Percentiles rank a stretch among this genome's conserved stretches.
Conservation (phyloP, 2,888 invertebrate genomes). For the Vanessa cardui region DNA sequence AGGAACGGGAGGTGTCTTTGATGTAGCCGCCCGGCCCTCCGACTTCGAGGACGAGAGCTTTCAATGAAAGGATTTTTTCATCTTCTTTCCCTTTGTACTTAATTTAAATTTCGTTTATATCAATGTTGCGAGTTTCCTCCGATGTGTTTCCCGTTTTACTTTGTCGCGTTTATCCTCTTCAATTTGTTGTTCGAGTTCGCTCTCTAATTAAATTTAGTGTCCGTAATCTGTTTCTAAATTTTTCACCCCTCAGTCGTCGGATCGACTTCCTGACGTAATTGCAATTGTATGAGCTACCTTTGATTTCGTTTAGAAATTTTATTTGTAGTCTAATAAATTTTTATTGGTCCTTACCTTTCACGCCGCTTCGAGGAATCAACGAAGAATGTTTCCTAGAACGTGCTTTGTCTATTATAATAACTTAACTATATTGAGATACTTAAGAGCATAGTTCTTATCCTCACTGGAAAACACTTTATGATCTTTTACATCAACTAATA, state of each 20-base stretch:
- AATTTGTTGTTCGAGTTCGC: constrained; percentile 81
- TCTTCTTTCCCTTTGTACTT: constrained; percentile 83
- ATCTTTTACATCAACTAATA: no score
- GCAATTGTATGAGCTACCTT: constrained; percentile 78
- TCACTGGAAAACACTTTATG: background rate
- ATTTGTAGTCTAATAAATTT: constrained; percentile 58
- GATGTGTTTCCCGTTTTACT: constrained; percentile 82
- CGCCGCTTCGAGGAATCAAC: constrained; percentile 36
- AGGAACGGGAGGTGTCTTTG: constrained; percentile 78
- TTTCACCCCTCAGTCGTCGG: constrained; percentile 54
- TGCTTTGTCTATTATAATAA: constrained; percentile 19
- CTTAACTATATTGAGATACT: constrained; percentile 18
- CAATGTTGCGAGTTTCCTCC: constrained; percentile 82
- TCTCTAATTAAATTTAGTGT: constrained; percentile 82
- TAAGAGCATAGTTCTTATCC: constrained; percentile 17
- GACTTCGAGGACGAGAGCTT: constrained; percentile 80
- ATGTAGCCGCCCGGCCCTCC: constrained; percentile 80
- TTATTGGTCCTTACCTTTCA: constrained; percentile 62
- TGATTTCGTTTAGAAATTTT: constrained; percentile 60
- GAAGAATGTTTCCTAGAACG: constrained; percentile 28
- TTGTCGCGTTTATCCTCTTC: constrained; percentile 82
- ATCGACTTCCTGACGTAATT: constrained; percentile 69
- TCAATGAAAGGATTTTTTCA: constrained; percentile 83
- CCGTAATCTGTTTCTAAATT: constrained; percentile 76
- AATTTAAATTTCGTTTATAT: constrained; percentile 84